phyloP scores from a whole-genome alignment of 1,140 invertebrate species.

The Brachionus angularis region DNA sequence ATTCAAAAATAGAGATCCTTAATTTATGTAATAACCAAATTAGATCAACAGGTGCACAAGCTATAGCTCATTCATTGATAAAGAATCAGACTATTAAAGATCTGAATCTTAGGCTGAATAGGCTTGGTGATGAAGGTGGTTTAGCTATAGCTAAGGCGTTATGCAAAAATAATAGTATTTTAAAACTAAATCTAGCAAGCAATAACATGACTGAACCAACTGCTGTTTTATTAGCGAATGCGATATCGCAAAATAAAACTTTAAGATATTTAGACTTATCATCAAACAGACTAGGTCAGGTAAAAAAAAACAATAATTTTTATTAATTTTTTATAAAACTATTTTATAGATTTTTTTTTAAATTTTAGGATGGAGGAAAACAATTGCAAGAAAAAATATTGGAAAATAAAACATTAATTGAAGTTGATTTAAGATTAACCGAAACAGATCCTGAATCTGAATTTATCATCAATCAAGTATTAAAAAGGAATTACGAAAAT shows the following conservation, averaged over 20 bases:
- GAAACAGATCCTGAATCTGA: conserved; percentile 57
- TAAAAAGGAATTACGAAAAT: conserved; percentile 53
- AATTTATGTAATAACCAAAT: conserved; percentile 57
- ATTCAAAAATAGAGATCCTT: conserved; percentile 52
- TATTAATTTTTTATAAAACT: conserved; percentile 10
- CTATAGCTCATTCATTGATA: conserved; percentile 56
- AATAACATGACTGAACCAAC: conserved; percentile 57
- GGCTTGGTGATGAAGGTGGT: conserved; percentile 57
- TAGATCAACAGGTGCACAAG: conserved; percentile 52
- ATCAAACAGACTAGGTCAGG: conserved; percentile 55
- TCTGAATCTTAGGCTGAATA: conserved; percentile 53
- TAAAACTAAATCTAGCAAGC: conserved; percentile 53
- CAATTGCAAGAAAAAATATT: conserved; percentile 57
- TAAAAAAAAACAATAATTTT: conserved; percentile 47
- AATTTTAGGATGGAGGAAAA: conserved; percentile 56
- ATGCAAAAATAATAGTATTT: conserved; percentile 50
- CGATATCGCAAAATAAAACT: conserved; percentile 52
- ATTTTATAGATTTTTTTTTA: conserved; percentile 6
- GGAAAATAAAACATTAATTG: conserved; percentile 53
- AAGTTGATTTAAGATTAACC: conserved; percentile 56
- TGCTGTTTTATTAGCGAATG: conserved; percentile 53
- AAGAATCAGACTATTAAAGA: conserved; percentile 53
- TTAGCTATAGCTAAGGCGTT: conserved; percentile 48
- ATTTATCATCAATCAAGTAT: conserved; percentile 56
- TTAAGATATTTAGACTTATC: conserved; percentile 53